Percentiles rank a stretch among this genome's conserved stretches.
Evolutionary conservation across 2,888 invertebrate species (phyloP).

Genomic region (Encarsia formosa): DNA sequence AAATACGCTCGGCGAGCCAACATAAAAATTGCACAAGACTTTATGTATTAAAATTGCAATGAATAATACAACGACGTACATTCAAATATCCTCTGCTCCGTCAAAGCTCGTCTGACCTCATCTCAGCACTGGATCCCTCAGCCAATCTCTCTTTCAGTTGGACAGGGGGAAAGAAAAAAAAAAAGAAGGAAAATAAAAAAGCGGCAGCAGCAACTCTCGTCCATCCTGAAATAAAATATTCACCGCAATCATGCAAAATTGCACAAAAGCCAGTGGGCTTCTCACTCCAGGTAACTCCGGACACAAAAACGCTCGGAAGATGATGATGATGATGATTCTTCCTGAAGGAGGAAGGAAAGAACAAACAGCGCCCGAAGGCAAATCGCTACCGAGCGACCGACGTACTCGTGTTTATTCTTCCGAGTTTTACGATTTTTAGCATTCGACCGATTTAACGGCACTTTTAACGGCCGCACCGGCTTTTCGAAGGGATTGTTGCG

Average conservation of each 20-base stretch:
- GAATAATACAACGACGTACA: slow-evolving; percentile 25
- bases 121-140: slow-evolving; percentile 7
- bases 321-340: no score
- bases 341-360: background rate
- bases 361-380: background rate
- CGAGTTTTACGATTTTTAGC: slow-evolving; percentile 45
- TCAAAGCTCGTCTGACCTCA: slow-evolving; percentile 14
- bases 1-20: no score
- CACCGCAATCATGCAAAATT: slow-evolving; percentile 27
- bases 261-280: slow-evolving; percentile 6
- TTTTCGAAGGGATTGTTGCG: background rate
- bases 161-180: slow-evolving; percentile 1
- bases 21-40: slow-evolving; percentile 24
- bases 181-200: background rate
- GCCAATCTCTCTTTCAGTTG: slow-evolving; percentile 16
- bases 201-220: background rate
- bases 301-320: slow-evolving; percentile 18
- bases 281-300: no score
- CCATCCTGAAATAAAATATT: slow-evolving; percentile 26
- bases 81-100: slow-evolving; percentile 26
- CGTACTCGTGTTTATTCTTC: background rate
- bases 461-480: slow-evolving; percentile 43
- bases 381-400: background rate
- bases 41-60: slow-evolving; percentile 27
- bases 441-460: slow-evolving; percentile 47